phyloP scores from a whole-genome alignment of 2,113 vertebrate genomes.

The Procavia capensis region DNA sequence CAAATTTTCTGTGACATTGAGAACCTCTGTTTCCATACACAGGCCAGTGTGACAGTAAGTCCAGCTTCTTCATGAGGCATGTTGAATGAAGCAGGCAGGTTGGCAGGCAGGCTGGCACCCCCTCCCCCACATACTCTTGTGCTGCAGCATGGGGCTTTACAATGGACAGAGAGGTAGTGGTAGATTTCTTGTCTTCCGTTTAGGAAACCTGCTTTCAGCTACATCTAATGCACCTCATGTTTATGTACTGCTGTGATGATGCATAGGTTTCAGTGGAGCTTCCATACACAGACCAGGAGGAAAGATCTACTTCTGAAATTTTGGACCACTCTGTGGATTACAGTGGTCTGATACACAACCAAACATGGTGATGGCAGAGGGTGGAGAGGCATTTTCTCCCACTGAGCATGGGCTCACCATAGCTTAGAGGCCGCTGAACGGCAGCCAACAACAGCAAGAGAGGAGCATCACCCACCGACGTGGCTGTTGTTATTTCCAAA shows the following conservation, averaged over 20 bases:
- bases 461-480: fast-evolving
- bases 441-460: background rate
- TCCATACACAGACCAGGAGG: background rate
- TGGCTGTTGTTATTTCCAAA: background rate
- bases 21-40: background rate
- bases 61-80: background rate
- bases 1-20: background rate
- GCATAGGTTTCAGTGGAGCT: background rate
- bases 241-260: background rate
- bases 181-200: background rate
- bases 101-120: fast-evolving
- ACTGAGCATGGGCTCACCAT: background rate
- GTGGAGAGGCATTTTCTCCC: background rate
- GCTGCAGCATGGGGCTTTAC: background rate
- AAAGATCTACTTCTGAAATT: background rate
- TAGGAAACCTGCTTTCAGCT: background rate
- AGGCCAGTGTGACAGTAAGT: background rate
- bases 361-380: background rate
- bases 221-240: background rate
- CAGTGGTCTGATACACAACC: background rate
- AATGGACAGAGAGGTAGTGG: background rate
- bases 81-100: background rate
- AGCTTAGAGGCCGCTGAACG: background rate
- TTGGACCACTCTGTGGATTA: background rate
- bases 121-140: too few species aligned